Evolutionary conservation across 2,113 vertebrate genomes (phyloP).

Genomic region (Sebastes schlegelii): DNA sequence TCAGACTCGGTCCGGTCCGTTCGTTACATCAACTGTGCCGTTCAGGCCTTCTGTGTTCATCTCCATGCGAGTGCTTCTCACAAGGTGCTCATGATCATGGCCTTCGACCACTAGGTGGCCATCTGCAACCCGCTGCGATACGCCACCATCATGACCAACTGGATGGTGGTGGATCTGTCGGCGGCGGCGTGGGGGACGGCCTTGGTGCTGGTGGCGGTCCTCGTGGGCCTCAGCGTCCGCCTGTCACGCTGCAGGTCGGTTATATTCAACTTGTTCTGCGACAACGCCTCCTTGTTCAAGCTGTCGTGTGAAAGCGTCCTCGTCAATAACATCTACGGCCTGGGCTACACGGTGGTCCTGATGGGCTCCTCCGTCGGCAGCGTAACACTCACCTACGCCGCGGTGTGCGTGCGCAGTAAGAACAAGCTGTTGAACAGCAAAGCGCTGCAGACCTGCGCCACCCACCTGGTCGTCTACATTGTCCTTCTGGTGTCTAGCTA

Average conservation of each 20-base stretch:
- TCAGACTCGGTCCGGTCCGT: background rate
- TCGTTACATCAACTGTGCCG: too few species aligned
- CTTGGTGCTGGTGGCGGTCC: too few species aligned
- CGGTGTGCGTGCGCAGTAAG: constrained; percentile 41
- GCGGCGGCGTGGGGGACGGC: too few species aligned
- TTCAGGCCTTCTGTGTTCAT: too few species aligned
- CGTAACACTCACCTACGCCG: constrained; percentile 67
- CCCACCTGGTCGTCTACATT: constrained; percentile 67
- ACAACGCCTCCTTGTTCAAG: constrained; percentile 75
- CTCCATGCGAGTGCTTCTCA: too few species aligned
- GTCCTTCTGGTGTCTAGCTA: constrained; percentile 30
- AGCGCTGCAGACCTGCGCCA: constrained; percentile 73
- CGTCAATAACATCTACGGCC: constrained; percentile 72
- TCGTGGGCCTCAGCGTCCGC: too few species aligned
- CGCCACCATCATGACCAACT: too few species aligned
- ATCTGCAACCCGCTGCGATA: too few species aligned
- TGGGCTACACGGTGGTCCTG: constrained; percentile 27
- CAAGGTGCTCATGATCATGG: too few species aligned
- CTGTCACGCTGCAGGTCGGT: constrained; percentile 60
- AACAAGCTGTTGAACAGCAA: constrained; percentile 46
- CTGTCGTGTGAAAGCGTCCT: constrained; percentile 69
- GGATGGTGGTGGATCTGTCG: too few species aligned
- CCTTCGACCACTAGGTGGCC: too few species aligned
- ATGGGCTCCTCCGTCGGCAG: constrained; percentile 50
- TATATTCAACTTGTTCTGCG: constrained; percentile 69